phyloP scores from a whole-genome alignment of 2,113 vertebrate species.

The Actenoides lindsayi region DNA sequence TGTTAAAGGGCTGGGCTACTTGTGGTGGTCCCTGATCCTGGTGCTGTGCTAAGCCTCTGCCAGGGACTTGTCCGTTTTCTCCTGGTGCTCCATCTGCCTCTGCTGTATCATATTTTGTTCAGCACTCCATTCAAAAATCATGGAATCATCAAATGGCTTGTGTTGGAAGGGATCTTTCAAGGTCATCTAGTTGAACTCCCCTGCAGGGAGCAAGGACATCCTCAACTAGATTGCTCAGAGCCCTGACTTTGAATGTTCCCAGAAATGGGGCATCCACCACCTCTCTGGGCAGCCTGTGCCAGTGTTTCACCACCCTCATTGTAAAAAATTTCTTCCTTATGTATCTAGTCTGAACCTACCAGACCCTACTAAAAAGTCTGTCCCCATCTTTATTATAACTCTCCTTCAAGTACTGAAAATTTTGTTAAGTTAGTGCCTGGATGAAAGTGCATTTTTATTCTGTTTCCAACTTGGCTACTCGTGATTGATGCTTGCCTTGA shows the following conservation, averaged over 20 bases:
- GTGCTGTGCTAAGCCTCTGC: rapidly evolving
- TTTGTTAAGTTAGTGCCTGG: background rate
- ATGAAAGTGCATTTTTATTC: background rate
- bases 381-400: background rate
- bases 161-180: background rate
- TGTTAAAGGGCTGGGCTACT: background rate
- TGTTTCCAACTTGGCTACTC: background rate
- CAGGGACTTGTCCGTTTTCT: background rate
- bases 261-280: background rate
- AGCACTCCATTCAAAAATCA: background rate
- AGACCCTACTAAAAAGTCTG: background rate
- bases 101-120: background rate
- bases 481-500: background rate
- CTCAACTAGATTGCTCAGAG: background rate
- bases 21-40: rapidly evolving
- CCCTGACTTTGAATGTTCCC: background rate
- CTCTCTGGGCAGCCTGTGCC: background rate
- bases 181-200: background rate
- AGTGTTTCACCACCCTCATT: background rate
- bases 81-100: background rate
- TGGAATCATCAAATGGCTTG: background rate
- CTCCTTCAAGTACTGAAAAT: background rate
- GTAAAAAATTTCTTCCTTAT: background rate
- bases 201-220: background rate
- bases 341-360: background rate